Base-by-base conservation (phyloP, 2,888 invertebrate species). In the Allophyes oxyacanthae region DNA sequence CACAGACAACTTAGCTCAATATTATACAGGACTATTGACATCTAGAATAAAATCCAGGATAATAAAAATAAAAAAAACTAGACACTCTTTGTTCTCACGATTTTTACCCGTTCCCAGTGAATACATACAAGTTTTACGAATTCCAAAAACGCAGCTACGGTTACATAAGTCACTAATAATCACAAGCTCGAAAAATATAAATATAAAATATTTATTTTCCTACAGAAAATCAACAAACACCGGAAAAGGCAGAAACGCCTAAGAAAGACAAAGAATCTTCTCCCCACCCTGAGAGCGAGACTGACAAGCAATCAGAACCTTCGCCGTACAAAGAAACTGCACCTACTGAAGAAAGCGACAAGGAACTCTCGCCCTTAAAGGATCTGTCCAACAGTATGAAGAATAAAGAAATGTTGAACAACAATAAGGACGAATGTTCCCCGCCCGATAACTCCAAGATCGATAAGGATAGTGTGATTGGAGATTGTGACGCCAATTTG, bases 401-500 rank as follows among this genome's bases (percentile, higher is more conserved):
- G 44, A 83, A 70, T 42, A 91, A 89, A 26, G 89, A 91, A 57
- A 75, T 90, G 55, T 28, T 90, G 57, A 94, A 94, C 30, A 94
- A 93, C 69, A 94, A 93, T 73, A 93, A 93, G 75, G 94, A 93
- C 10, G 94, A 92, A 41, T 85, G 90, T 76, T 90, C 92, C 0
- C 92, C 91, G 49, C 80, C 88, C 0, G 94, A 95, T 34, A 88
- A 89, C 32, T 82, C 75, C 2, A 93, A 94, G 65, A 68, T 88
- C 2, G 95, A 95, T 52, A 95, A 96, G 82, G 96, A 96, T 55
- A 95, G 96, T 64, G 92, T 95, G 0, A 94, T 95, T 75, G 96
- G 96, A 0, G 97, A 96, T 51, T 91, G 88, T 5, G 87, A 75
- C 37, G 75, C 78, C 0, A 78, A 83, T n/a, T 94, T 97, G 80